Evolutionary conservation across 1,140 invertebrate genomes (phyloP), one percentile per base, ranked within the genome.

Genomic region (Gonioctena quinquepunctata): DNA sequence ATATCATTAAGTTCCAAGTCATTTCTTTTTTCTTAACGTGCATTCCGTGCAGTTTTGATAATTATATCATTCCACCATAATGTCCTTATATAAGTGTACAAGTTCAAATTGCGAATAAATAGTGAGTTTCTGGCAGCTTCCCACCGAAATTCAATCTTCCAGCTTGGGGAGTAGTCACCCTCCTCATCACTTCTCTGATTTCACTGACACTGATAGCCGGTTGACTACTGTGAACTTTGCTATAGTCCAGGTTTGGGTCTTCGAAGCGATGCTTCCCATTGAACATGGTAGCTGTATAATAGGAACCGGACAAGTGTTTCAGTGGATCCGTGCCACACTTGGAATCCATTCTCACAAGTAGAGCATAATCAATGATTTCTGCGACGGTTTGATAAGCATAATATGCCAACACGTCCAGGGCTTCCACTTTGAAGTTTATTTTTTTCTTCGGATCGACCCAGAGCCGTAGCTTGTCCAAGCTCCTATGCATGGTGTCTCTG

Each of bases 371-470:
- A 28, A 90, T 87, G 66, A 92, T 86, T 79, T 91, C 88, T 21
- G 90, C 90, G 2, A 92, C 88, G 18, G 89, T 91, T 79, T 92
- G 90, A 83, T 90, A 90, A 3, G 90, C 90, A 70, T 91, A 82
- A 77, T 91, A 92, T 69, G 87, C 86, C 33, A 92, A 76, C 2
- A 91, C 87, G 80, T 91, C 90, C 65, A 90, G 73, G 2, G 88
- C 88, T 54, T 78, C 76, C 3, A 74, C 28, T 8, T 79, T 82
- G 61, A 87, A 80, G 63, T 82, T 85, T 13, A 86, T 72, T 66
- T 85, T 83, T 68, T 84, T 84, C 33, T 78, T 82, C 3, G 86
- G 86, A 72, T 87, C 86, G 5, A 88, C 76, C 87, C 86, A 88
- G 48, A 72, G 72, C 68, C 84, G 83, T 19, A 88, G 71, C 75